A percentile compares a stretch with the other conserved stretches of the same genome.
Evolutionary conservation across 2,113 vertebrate species (phyloP).

Genomic region (Arenaria interpres): DNA sequence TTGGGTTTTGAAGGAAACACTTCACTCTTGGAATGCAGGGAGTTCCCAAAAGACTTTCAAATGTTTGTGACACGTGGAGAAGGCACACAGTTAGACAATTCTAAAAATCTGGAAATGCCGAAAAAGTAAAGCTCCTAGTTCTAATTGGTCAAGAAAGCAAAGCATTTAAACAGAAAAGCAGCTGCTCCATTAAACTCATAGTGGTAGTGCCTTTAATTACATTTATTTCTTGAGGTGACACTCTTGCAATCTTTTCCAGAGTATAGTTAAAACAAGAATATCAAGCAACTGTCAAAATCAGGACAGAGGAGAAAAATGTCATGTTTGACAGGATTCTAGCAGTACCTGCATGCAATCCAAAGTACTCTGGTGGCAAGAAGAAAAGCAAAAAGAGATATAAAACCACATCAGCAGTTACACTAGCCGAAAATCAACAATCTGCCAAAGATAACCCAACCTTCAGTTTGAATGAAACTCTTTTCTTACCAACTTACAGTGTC

Average conservation of each 20-base stretch:
- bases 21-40: neutral
- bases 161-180: neutral
- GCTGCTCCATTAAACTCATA: neutral
- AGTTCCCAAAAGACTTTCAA: neutral
- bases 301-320: neutral
- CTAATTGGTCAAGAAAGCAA: neutral
- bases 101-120: neutral
- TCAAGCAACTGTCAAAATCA: neutral
- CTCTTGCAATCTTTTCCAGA: constrained; percentile 32
- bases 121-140: neutral
- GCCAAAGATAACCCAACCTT: neutral
- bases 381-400: constrained; percentile 60
- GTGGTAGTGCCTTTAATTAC: neutral
- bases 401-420: constrained; percentile 66
- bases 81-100: neutral
- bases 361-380: constrained; percentile 84
- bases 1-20: neutral
- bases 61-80: neutral
- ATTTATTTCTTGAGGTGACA: neutral
- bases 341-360: constrained; percentile 99
- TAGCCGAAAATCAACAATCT: neutral
- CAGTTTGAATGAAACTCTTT: neutral
- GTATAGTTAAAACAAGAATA: neutral
- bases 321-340: constrained; percentile 4
- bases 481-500: neutral